Conservation (phyloP, 2,113 vertebrate species). For the Salvelinus fontinalis region DNA sequence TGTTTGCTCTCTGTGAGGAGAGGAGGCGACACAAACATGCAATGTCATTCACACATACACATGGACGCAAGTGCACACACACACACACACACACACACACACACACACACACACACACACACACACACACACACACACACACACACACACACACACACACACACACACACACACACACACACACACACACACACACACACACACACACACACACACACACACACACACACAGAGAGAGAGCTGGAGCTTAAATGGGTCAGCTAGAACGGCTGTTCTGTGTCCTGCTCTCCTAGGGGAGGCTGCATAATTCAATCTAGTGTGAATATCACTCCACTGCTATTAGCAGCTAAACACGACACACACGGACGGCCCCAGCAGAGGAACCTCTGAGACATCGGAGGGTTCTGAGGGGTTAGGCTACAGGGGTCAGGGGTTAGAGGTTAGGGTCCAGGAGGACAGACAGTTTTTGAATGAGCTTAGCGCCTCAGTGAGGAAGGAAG, state of each 20-base stretch:
- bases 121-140: slow-evolving; percentile 10
- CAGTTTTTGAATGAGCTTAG: background rate
- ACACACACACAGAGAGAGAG: slow-evolving; percentile 10
- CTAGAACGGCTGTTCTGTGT: slow-evolving; percentile 37
- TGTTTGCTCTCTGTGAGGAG: background rate
- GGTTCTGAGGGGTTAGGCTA: background rate
- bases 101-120: slow-evolving; percentile 8
- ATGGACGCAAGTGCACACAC: slow-evolving; percentile 17
- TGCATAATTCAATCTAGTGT: slow-evolving; percentile 55
- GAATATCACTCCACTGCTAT: slow-evolving; percentile 51
- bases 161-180: background rate
- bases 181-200: background rate
- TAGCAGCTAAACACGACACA: slow-evolving; percentile 27
- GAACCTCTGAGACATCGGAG: background rate
- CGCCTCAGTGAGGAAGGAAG: background rate
- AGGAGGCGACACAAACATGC: slow-evolving; percentile 9
- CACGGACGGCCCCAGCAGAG: background rate
- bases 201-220: slow-evolving; percentile 4
- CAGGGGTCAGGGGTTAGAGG: slow-evolving; percentile 4
- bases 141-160: too few species aligned
- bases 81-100: slow-evolving; percentile 7
- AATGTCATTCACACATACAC: slow-evolving; percentile 13
- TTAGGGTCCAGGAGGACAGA: slow-evolving; percentile 6
- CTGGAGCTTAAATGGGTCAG: slow-evolving; percentile 53
- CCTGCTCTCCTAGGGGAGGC: slow-evolving; percentile 43